Percentiles rank a stretch among this genome's conserved stretches.
phyloP scores from a whole-genome alignment of 2,888 invertebrate genomes.

The Acanthoscelides obtectus region DNA sequence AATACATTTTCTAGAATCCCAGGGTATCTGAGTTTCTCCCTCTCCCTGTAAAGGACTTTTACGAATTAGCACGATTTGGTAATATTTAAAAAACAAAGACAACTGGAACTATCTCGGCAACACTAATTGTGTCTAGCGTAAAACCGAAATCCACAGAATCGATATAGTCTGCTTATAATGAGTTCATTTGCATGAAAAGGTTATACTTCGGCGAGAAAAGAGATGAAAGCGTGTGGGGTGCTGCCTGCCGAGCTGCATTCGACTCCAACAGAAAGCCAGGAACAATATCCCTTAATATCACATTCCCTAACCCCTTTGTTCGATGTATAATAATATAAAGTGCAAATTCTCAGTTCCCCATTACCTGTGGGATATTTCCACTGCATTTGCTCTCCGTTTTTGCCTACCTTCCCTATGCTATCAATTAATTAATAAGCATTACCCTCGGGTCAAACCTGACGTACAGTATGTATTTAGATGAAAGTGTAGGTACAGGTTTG shows the following conservation, averaged over 20 bases:
- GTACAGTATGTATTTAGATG: neutral
- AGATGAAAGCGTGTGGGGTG: conserved; percentile 8
- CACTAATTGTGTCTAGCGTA: neutral
- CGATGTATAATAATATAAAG: neutral
- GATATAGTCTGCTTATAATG: conserved; percentile 27
- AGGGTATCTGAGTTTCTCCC: no score
- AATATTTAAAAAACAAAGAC: neutral
- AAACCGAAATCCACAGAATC: conserved; percentile 16
- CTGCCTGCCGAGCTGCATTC: neutral
- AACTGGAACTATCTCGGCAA: neutral
- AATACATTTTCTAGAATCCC: no score
- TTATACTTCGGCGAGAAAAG: conserved; percentile 13
- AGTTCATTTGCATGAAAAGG: conserved; percentile 27
- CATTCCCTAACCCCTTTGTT: neutral
- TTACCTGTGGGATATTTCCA: neutral
- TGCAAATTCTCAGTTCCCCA: neutral
- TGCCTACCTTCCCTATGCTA: neutral
- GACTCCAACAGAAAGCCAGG: neutral
- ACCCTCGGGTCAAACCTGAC: neutral
- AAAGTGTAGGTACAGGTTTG: no score
- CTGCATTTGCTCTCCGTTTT: neutral
- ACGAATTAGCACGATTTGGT: neutral
- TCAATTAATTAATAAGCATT: neutral
- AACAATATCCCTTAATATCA: neutral
- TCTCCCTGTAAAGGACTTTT: no score